phyloP scores from a whole-genome alignment of 2,113 vertebrate genomes.

The Neomonachus schauinslandi region DNA sequence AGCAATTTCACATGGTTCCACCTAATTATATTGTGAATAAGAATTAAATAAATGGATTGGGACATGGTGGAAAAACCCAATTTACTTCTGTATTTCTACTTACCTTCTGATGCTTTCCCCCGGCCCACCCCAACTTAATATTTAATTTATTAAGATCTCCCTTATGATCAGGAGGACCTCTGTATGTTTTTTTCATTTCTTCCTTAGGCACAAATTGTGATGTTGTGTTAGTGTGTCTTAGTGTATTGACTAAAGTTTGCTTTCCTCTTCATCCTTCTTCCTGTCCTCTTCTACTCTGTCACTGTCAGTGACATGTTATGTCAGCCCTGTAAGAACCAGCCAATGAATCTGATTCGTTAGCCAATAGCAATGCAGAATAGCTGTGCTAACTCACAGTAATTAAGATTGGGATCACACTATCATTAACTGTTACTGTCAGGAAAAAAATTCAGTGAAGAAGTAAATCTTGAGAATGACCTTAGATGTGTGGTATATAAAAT shows the following conservation, averaged over 20 bases:
- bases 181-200: not conserved
- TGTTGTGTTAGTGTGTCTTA: not conserved
- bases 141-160: conserved; percentile 9
- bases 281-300: not conserved
- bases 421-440: not conserved
- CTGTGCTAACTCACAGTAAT: not conserved
- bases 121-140: not conserved
- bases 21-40: not conserved
- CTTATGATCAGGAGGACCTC: not conserved
- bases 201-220: not conserved
- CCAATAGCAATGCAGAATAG: not conserved
- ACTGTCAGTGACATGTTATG: not conserved
- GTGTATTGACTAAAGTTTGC: not conserved
- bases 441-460: not conserved
- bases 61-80: not conserved
- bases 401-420: not conserved
- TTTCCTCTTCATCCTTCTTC: not conserved
- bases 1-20: not conserved
- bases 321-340: not conserved
- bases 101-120: not conserved
- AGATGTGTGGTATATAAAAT: not conserved
- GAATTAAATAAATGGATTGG: not conserved
- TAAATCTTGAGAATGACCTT: not conserved
- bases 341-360: not conserved
- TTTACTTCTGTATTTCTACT: not conserved